A percentile compares a stretch with the other conserved stretches of the same genome.
Conservation (phyloP, 1,140 invertebrate species). For the Leptinotarsa defecta region DNA sequence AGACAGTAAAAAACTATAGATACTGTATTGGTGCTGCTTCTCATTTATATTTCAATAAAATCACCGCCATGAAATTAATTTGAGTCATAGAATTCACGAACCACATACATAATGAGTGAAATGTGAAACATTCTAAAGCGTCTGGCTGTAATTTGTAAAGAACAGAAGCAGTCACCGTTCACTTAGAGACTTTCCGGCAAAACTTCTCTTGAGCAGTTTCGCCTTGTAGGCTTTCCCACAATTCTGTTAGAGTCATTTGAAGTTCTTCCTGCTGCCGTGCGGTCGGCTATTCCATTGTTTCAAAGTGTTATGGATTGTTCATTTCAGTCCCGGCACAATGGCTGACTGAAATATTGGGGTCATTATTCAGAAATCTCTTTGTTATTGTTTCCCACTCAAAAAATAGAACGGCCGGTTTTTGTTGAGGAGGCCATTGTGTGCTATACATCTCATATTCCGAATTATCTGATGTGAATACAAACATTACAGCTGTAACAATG, state of each 20-base stretch:
- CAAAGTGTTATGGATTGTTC: constrained; percentile 33
- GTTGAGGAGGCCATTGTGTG: constrained; percentile 7
- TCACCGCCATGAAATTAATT: no score
- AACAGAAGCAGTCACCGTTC: no score
- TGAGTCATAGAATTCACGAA: no score
- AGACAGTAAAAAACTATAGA: no score
- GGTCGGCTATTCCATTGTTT: constrained; percentile 37
- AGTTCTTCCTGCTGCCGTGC: constrained; percentile 31
- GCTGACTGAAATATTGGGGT: constrained; percentile 36
- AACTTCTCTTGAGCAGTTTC: no score
- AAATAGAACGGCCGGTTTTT: constrained; percentile 21
- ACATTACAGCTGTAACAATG: not conserved
- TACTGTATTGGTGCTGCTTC: no score
- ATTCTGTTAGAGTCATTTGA: constrained; percentile 37
- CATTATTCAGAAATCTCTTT: constrained; percentile 38
- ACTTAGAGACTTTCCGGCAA: no score
- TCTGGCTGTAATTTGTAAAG: no score
- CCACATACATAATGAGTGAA: no score
- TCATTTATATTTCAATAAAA: no score
- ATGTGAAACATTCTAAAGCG: no score
- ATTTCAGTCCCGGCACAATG: constrained; percentile 33
- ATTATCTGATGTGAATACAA: constrained; percentile 12
- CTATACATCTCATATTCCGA: constrained; percentile 12
- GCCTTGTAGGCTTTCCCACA: constrained; percentile 19
- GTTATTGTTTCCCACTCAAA: constrained; percentile 34